A percentile compares a stretch with the other conserved stretches of the same genome.
phyloP scores from a whole-genome alignment of 2,797 vertebrate species.

The Phylloscopus collybita region DNA sequence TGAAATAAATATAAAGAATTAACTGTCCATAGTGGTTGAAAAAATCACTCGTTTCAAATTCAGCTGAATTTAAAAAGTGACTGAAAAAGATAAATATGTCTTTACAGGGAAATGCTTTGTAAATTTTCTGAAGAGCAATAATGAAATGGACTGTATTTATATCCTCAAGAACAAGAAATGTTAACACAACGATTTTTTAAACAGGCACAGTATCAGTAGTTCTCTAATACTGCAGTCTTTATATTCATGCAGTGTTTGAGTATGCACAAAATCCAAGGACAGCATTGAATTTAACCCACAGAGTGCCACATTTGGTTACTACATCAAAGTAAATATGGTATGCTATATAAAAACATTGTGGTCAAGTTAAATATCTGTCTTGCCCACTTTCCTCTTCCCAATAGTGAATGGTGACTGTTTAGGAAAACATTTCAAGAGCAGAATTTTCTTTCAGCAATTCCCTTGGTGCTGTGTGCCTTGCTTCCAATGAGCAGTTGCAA shows the following conservation, averaged over 20 bases:
- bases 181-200: not conserved
- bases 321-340: not conserved
- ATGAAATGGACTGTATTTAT: not conserved
- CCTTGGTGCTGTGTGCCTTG: not conserved
- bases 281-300: not conserved
- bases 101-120: not conserved
- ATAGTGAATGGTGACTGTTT: not conserved
- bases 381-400: not conserved
- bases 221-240: not conserved
- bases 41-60: not conserved
- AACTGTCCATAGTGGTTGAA: not conserved
- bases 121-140: not conserved
- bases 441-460: not conserved
- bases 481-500: not conserved
- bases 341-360: not conserved
- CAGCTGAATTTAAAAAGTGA: not conserved
- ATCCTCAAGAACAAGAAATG: not conserved
- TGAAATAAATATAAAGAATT: not conserved
- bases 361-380: conserved; percentile 1
- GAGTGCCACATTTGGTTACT: not conserved
- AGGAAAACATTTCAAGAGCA: not conserved
- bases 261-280: not conserved
- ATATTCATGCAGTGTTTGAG: not conserved
- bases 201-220: not conserved
- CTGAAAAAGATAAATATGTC: not conserved